Evolutionary conservation across 2,797 vertebrate species (phyloP), one percentile per base, ranked within the genome.

Genomic region (Gadopsis bispinosus): DNA sequence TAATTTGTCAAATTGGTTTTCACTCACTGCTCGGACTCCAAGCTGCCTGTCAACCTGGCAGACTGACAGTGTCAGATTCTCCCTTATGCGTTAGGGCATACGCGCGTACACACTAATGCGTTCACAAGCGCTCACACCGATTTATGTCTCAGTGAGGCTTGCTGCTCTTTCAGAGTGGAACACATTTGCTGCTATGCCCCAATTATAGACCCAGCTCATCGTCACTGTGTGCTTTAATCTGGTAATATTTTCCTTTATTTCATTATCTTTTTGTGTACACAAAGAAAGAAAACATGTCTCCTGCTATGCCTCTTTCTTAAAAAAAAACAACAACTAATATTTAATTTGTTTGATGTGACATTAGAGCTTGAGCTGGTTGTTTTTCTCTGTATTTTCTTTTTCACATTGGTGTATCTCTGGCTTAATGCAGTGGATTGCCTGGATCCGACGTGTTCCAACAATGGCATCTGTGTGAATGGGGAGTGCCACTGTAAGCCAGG

Each of bases 401-500:
- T 26, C n/a, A 80, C 54, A n/a, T 45, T 4, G 53, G 39, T 75
- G 51, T 72, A 17, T 81, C 51, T 78, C 26, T 77, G 69, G 45
- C 29, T 75, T 66, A 86, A 75, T 91, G 35, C 85, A 99, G 98
- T 99, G 85, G 97, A 99, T 84, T 99, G 98, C 91, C 83, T 99
- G 91, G 98, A 99, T 87, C 98, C 98, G 0, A 97, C 96, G 0
- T 99, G 98, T 92, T 98, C 98, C 88, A 97, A 95, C 93, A 98
- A 99, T 3, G 98, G 98, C 7, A 97, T 99, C 87, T 99, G 98
- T 77, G 96, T 99, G 89, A 97, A 96, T 2, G 98, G 97, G 62
- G 98, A 99, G 79, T 99, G 98, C 72, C 97, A 99, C 83, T 99
- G 98, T 93, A 98, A 97, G 92, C 97, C 98, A 0, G 98, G 98